Percentiles rank a stretch among this genome's conserved stretches.
Evolutionary conservation across 1,140 invertebrate genomes (phyloP).

Genomic region (Lethocerus indicus): DNA sequence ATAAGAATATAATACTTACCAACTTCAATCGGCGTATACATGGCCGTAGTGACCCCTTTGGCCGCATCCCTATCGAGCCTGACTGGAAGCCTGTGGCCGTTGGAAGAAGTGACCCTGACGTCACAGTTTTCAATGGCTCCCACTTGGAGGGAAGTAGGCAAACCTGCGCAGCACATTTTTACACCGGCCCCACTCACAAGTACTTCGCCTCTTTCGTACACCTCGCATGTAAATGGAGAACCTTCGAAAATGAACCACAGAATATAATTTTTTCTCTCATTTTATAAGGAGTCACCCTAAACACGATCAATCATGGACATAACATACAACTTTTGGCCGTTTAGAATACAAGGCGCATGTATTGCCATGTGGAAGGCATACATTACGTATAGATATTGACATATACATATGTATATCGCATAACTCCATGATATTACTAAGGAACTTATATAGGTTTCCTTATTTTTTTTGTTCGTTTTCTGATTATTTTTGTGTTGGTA

Average conservation of each 20-base stretch:
- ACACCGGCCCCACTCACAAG: conserved; percentile 37
- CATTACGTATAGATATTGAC: too few relatives aligned
- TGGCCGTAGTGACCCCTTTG: conserved; percentile 49
- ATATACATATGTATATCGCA: too few relatives aligned
- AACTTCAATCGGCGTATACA: conserved; percentile 67
- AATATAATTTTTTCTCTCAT: too few relatives aligned
- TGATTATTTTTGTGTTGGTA: too few relatives aligned
- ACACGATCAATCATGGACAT: too few relatives aligned
- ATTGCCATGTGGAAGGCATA: too few relatives aligned
- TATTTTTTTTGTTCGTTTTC: too few relatives aligned
- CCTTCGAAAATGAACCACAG: conserved; percentile 28
- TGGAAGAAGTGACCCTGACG: conserved; percentile 60
- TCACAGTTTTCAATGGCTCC: conserved; percentile 33
- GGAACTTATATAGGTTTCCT: too few relatives aligned
- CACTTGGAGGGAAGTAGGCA: conserved; percentile 37
- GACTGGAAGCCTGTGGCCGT: conserved; percentile 54
- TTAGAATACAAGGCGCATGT: too few relatives aligned
- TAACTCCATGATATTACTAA: too few relatives aligned
- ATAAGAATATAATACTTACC: conserved; percentile 25
- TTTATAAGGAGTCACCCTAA: too few relatives aligned
- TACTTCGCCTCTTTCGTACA: conserved; percentile 41
- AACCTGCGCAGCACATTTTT: conserved; percentile 39
- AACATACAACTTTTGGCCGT: too few relatives aligned
- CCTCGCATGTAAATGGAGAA: conserved; percentile 74
- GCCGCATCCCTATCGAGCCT: conserved; percentile 31